These are phyloP conservation scores for Tetranychus truncatus DNA, from an alignment of 2,888 invertebrate species.

Conservation along the genomic window DNA sequence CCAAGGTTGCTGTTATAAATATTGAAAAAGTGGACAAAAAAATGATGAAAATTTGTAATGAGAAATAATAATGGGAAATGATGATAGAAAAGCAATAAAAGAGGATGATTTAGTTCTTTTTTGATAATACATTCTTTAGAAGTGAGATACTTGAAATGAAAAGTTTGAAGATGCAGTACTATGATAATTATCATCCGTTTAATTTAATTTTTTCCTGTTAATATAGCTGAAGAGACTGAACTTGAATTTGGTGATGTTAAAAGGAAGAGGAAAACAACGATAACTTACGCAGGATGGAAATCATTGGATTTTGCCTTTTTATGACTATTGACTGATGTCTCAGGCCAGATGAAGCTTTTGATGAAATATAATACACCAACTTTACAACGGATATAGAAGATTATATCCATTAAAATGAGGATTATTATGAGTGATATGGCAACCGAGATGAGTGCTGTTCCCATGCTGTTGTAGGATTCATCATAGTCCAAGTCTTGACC, in stretches of 20 bases:
- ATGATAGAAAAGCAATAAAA: background rate
- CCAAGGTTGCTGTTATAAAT: background rate
- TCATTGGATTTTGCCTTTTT: background rate
- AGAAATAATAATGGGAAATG: background rate
- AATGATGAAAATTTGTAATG: background rate
- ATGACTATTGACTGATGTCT: background rate
- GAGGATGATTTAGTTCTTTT: too few species aligned
- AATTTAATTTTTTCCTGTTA: too few species aligned
- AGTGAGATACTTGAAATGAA: background rate
- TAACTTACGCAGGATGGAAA: background rate
- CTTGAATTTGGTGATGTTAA: too few species aligned
- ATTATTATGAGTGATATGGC: constrained; percentile 2
- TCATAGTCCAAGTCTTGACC: background rate
- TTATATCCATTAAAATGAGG: constrained; percentile 11
- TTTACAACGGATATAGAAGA: constrained; percentile 11
- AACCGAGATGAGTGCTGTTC: constrained; percentile 4
- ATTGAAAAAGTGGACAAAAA: too few species aligned
- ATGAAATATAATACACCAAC: constrained; percentile 12
- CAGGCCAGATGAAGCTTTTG: background rate
- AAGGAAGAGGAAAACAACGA: background rate
- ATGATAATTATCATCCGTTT: too few species aligned
- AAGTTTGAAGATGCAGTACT: background rate
- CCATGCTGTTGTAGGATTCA: background rate
- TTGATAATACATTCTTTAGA: too few species aligned
- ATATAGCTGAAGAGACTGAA: too few species aligned